A percentile compares a stretch with the other conserved stretches of the same genome.
phyloP scores from a whole-genome alignment of 2,113 vertebrate genomes.

The Trochalopteron elliotii region DNA sequence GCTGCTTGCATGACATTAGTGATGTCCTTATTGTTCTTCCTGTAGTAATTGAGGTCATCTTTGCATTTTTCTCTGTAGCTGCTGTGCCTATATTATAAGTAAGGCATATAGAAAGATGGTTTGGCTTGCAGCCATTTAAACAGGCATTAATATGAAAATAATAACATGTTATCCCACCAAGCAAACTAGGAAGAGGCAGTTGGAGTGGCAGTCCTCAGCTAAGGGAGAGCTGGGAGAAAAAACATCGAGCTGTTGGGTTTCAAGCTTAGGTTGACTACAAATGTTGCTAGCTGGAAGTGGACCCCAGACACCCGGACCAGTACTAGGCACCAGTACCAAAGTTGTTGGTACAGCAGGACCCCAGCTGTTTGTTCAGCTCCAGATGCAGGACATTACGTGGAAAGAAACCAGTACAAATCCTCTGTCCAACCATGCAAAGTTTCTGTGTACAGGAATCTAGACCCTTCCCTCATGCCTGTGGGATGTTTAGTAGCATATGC shows the following conservation, averaged over 20 bases:
- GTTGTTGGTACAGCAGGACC: neutral
- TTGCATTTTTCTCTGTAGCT: neutral
- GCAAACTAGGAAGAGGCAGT: neutral
- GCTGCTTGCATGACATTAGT: neutral
- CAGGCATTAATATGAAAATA: neutral
- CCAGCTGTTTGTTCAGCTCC: neutral
- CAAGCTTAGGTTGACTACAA: neutral
- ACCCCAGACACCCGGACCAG: neutral
- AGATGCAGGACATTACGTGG: accelerated
- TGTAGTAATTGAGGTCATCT: neutral
- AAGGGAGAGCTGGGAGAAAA: neutral
- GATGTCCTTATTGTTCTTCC: neutral
- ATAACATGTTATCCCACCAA: neutral
- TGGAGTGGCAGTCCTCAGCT: neutral
- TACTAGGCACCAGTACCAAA: accelerated
- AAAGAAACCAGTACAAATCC: neutral
- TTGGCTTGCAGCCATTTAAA: neutral
- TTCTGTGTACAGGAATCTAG: neutral
- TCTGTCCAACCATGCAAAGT: accelerated
- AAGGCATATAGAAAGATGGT: neutral
- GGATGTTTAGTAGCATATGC: neutral
- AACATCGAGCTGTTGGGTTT: neutral
- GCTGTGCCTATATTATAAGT: neutral
- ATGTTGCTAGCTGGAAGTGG: neutral
- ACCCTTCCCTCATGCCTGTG: neutral